phyloP scores from a whole-genome alignment of 2,113 vertebrate species.

The Gambusia affinis region DNA sequence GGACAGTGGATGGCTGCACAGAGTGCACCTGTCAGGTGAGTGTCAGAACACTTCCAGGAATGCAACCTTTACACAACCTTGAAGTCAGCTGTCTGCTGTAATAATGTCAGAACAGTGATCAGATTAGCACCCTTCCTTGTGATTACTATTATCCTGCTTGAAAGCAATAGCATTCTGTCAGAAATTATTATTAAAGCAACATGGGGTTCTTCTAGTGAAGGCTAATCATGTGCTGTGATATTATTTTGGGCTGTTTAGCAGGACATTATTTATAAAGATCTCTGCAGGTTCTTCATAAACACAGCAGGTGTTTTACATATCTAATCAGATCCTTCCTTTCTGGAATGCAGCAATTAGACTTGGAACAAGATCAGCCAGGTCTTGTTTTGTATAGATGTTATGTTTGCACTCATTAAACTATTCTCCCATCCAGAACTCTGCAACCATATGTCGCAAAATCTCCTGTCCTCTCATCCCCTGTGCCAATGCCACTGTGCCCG shows the following conservation, averaged over 20 bases:
- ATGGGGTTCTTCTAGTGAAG: conserved; percentile 24
- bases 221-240: conserved; percentile 23
- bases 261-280: not conserved
- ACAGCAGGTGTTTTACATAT: conserved; percentile 35
- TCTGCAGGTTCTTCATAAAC: conserved; percentile 22
- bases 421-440: conserved; percentile 86
- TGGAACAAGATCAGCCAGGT: conserved; percentile 31
- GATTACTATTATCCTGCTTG: conserved; percentile 29
- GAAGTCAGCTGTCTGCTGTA: conserved; percentile 11
- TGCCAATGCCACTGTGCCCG: conserved; percentile 92
- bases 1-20: conserved; percentile 96
- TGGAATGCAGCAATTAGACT: conserved; percentile 51
- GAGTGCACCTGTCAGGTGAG: conserved; percentile 96
- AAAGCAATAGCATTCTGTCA: conserved; percentile 30
- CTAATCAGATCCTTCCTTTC: conserved; percentile 46
- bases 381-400: not conserved
- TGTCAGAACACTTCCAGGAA: conserved; percentile 43
- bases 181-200: conserved; percentile 36
- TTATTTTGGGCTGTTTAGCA: conserved; percentile 40
- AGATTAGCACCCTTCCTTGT: conserved; percentile 21
- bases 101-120: conserved; percentile 22
- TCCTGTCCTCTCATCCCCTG: conserved; percentile 96
- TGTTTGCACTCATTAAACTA: conserved; percentile 36
- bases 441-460: conserved; percentile 93
- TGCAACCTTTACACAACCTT: conserved; percentile 15